Conservation (phyloP, 2,888 invertebrate species). For the Hofmannophila pseudospretella region DNA sequence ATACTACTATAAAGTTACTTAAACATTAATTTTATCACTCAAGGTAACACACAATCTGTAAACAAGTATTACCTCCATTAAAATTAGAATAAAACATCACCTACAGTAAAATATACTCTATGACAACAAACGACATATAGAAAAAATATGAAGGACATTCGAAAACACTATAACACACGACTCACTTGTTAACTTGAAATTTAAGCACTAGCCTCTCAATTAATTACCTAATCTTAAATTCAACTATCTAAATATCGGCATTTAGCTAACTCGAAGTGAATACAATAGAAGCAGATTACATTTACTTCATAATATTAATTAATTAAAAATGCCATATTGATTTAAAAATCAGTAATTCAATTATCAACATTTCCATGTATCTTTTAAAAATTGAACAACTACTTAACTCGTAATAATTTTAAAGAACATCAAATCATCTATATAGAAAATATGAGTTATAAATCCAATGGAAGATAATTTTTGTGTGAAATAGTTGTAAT, state of each 20-base stretch:
- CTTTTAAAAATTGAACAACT: neutral
- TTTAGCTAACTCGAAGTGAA: constrained; percentile 32
- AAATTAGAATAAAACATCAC: constrained; percentile 42
- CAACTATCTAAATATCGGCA: constrained; percentile 27
- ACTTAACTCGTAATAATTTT: neutral
- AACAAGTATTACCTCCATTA: constrained; percentile 47
- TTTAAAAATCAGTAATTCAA: constrained; percentile 11
- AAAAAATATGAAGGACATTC: constrained; percentile 31
- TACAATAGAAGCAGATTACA: constrained; percentile 16
- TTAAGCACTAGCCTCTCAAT: constrained; percentile 39
- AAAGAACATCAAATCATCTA: neutral
- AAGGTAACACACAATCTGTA: constrained; percentile 53
- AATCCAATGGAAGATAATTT: neutral
- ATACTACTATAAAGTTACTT: constrained; percentile 59
- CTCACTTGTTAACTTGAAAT: constrained; percentile 34
- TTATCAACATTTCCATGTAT: constrained; percentile 22
- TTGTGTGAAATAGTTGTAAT: neutral
- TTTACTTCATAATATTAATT: constrained; percentile 4
- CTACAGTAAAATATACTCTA: constrained; percentile 20
- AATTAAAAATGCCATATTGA: neutral
- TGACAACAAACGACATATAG: constrained; percentile 34
- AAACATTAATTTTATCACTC: constrained; percentile 58
- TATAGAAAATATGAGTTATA: neutral
- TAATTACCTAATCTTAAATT: constrained; percentile 27
- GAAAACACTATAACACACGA: constrained; percentile 30